Evolutionary conservation across 1,140 invertebrate species (phyloP), one percentile per base, ranked within the genome.

Genomic region (Dinothrombium tinctorium): DNA sequence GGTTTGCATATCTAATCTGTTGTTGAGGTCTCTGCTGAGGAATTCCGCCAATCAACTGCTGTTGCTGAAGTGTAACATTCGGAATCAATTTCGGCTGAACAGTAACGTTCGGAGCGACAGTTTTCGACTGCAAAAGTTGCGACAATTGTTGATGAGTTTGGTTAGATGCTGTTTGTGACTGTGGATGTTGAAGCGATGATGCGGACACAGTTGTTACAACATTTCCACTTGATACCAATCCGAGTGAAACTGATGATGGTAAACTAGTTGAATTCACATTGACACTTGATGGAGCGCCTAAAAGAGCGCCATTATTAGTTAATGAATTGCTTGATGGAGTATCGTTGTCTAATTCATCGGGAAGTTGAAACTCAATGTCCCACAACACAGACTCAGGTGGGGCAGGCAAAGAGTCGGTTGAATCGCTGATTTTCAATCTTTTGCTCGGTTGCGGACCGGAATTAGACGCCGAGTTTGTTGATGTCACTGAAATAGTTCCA

Each of bases 291-390:
- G 26, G 17, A 8, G 36, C 17, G 24, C 24, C 25, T 22, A 46
- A n/a, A 12, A 32, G 23, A 17, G 14, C 17, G 22, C 39, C 43
- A 20, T 26, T 36, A 22, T 38, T 40, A 21, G 23, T 40, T 23
- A 45, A 32, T 12, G 26, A 31, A 15, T 33, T 31, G 9, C n/a
- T 20, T 4, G 26, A 9, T 15, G 11, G 17, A 20, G 24, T 33
- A n/a, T n/a, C n/a, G 9, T 37, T 21, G 9, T 36, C 33, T 25
- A 49, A 39, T 40, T 49, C 47, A 32, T 49, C 46, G 24, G 47
- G 47, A 28, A 49, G 39, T 12, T 42, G 22, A n/a, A 12, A 21
- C 24, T 45, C 43, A 5, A 45, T 33, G 14, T 45, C 40, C 26
- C 28, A 40, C n/a, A 40, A 20, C 17, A 25, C 25, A 26, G 17